Conservation (phyloP, 2,888 invertebrate genomes). For the Brachypalpus laphriformis region DNA sequence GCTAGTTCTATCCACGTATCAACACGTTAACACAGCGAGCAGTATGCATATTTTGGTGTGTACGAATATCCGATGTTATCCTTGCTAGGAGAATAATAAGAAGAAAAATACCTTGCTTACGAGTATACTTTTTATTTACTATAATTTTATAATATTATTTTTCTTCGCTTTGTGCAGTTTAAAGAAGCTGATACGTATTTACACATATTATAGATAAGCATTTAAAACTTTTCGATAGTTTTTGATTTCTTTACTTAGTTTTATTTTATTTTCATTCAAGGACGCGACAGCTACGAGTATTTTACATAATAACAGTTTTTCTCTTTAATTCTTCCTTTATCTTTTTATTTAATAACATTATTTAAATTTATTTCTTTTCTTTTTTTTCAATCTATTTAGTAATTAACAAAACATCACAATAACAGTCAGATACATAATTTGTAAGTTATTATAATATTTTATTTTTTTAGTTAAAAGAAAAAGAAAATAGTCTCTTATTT, state of each 20-base stretch:
- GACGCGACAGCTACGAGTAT: slow-evolving; percentile 43
- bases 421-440: slow-evolving; percentile 38
- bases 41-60: too few species aligned
- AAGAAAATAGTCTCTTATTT: not conserved
- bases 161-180: slow-evolving; percentile 43
- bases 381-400: slow-evolving; percentile 14
- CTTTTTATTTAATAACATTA: slow-evolving; percentile 15
- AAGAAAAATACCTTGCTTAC: not conserved
- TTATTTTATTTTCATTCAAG: slow-evolving; percentile 1
- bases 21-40: too few species aligned
- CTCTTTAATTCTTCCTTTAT: too few species aligned
- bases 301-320: too few species aligned
- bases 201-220: slow-evolving; percentile 34
- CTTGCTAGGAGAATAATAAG: too few species aligned
- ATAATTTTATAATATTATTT: slow-evolving; percentile 22
- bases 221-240: not conserved
- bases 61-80: not conserved
- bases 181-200: slow-evolving; percentile 46
- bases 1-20: too few species aligned
- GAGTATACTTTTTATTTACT: slow-evolving; percentile 23
- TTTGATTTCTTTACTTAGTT: not conserved
- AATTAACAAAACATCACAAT: slow-evolving; percentile 53
- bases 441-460: not conserved
- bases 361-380: not conserved
- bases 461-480: slow-evolving; percentile 1